A percentile compares a stretch with the other conserved stretches of the same genome.
phyloP scores from a whole-genome alignment of 2,888 invertebrate genomes.

The Cantharis rufa region DNA sequence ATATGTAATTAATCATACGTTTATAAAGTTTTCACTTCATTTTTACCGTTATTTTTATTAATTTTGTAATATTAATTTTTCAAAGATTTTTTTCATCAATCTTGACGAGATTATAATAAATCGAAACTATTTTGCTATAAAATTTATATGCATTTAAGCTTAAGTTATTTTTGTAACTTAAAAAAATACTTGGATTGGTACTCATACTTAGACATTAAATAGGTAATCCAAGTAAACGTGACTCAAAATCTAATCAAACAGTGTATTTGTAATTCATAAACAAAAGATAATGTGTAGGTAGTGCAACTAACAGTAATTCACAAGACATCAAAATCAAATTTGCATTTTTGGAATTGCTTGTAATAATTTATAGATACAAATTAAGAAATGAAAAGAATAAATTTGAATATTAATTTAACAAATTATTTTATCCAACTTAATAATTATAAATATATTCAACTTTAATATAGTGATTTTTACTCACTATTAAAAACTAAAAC shows the following conservation, averaged over 20 bases:
- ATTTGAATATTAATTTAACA: background rate
- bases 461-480: too few species aligned
- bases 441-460: too few species aligned
- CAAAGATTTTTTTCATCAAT: background rate
- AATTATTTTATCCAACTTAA: background rate
- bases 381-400: background rate
- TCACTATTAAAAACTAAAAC: too few species aligned
- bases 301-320: background rate
- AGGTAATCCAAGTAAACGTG: background rate
- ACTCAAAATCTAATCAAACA: background rate
- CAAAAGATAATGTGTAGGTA: background rate
- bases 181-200: background rate
- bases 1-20: too few species aligned
- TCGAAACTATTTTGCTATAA: too few species aligned
- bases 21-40: background rate
- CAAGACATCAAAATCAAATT: background rate
- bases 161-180: background rate
- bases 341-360: background rate
- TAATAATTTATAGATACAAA: background rate
- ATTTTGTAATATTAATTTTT: background rate
- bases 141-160: too few species aligned
- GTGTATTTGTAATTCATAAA: background rate
- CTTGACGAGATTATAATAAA: background rate
- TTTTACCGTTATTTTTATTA: background rate
- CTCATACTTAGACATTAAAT: background rate